phyloP scores from a whole-genome alignment of 2,113 vertebrate species.

The Rafetus swinhoei region DNA sequence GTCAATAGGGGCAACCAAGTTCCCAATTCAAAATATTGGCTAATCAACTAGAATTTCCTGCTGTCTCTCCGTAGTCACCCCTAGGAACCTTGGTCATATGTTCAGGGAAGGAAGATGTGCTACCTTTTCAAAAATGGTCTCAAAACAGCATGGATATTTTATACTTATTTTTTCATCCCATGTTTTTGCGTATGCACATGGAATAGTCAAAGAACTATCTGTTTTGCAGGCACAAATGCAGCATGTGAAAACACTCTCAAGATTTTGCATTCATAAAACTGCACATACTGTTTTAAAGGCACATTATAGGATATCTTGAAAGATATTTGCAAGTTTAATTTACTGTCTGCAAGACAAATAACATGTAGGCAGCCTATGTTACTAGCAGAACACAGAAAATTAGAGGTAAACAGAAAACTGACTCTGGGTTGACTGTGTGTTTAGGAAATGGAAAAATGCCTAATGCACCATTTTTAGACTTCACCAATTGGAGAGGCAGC shows the following conservation, averaged over 20 bases:
- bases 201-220: fast-evolving
- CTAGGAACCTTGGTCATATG: fast-evolving
- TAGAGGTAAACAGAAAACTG: fast-evolving
- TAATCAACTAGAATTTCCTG: not conserved
- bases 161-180: not conserved
- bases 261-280: not conserved
- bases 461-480: conserved; percentile 29
- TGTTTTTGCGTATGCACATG: not conserved
- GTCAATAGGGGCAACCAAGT: not conserved
- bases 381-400: not conserved
- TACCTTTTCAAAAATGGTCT: not conserved
- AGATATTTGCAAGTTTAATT: fast-evolving
- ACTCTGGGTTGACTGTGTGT: not conserved
- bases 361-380: fast-evolving
- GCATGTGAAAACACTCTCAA: not conserved
- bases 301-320: not conserved
- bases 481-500: conserved; percentile 56
- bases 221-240: not conserved
- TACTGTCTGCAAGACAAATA: fast-evolving
- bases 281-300: not conserved
- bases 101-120: not conserved
- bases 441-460: conserved; percentile 50
- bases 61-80: not conserved
- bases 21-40: not conserved
- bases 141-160: not conserved